A percentile compares a stretch with the other conserved stretches of the same genome.
Conservation (phyloP, 2,113 vertebrate species). For the Myiopsitta monachus region DNA sequence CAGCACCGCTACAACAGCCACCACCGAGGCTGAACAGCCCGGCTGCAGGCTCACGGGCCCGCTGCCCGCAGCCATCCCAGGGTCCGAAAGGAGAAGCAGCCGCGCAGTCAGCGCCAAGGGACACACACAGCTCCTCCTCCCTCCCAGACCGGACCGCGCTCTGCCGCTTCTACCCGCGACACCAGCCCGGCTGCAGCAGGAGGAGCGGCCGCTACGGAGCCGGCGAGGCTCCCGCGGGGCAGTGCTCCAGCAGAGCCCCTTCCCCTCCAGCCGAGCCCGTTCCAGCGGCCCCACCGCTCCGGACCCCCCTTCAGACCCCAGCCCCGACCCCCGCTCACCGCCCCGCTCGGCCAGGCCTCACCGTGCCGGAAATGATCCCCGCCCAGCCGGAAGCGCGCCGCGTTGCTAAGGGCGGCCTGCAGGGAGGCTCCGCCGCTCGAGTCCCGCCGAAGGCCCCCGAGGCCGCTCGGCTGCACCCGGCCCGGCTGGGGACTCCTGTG, state of each 20-base stretch:
- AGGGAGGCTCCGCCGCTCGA: fast-evolving
- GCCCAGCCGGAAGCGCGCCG: not conserved
- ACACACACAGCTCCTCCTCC: not conserved
- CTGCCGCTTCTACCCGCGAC: fast-evolving
- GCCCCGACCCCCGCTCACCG: not conserved
- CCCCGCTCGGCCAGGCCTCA: not conserved
- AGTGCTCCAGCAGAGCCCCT: fast-evolving
- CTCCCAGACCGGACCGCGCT: fast-evolving
- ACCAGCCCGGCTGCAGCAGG: not conserved
- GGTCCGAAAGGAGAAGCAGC: not conserved
- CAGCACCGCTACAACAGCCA: fast-evolving
- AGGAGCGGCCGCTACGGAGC: not conserved
- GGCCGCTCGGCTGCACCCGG: not conserved
- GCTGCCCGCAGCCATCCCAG: not conserved
- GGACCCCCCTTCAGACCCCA: too few species aligned
- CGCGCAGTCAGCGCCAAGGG: not conserved
- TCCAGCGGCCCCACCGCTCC: not conserved
- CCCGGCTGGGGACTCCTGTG: not conserved
- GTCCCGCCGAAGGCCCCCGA: not conserved
- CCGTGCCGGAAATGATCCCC: constrained; percentile 4
- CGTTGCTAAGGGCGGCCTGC: not conserved
- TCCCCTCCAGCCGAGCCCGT: fast-evolving
- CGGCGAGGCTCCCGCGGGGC: not conserved
- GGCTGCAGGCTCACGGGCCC: fast-evolving
- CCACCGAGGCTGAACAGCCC: fast-evolving